Evolutionary conservation across 2,797 vertebrate species (phyloP).

Genomic region (Pelobates cultripes): DNA sequence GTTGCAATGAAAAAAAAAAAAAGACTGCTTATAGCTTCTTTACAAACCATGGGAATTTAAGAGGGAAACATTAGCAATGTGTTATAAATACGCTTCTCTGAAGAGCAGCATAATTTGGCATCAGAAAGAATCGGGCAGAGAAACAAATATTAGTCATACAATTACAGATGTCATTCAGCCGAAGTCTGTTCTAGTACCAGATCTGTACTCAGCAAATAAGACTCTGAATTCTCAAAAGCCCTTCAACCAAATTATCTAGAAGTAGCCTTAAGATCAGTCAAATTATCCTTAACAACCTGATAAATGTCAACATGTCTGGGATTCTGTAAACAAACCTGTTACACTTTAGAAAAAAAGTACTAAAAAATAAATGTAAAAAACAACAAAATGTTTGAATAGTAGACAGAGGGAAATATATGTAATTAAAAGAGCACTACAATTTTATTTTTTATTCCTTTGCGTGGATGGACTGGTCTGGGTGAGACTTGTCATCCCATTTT

Average conservation of each 20-base stretch:
- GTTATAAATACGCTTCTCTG: neutral
- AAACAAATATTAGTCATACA: neutral
- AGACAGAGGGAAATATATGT: too few species aligned
- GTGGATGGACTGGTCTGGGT: too few species aligned
- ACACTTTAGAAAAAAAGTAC: too few species aligned
- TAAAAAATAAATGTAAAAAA: too few species aligned
- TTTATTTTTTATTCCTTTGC: too few species aligned
- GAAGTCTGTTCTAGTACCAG: neutral
- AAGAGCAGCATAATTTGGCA: neutral
- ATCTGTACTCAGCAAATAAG: neutral
- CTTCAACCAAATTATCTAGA: slow-evolving; percentile 10
- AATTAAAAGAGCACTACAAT: too few species aligned
- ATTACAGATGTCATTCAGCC: neutral
- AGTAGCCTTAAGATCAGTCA: slow-evolving; percentile 7
- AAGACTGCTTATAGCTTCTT: neutral
- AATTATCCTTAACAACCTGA: slow-evolving; percentile 31
- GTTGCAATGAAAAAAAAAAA: too few species aligned
- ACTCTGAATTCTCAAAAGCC: slow-evolving; percentile 10
- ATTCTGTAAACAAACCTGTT: too few species aligned
- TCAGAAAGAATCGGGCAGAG: neutral
- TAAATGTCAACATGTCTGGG: slow-evolving; percentile 40
- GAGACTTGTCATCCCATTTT: too few species aligned
- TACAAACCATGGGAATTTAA: neutral
- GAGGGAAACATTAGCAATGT: neutral
- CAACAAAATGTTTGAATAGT: too few species aligned